Evolutionary conservation across 2,888 invertebrate genomes (phyloP), one percentile per base, ranked within the genome.

Genomic region (Chromoteleia sp.): DNA sequence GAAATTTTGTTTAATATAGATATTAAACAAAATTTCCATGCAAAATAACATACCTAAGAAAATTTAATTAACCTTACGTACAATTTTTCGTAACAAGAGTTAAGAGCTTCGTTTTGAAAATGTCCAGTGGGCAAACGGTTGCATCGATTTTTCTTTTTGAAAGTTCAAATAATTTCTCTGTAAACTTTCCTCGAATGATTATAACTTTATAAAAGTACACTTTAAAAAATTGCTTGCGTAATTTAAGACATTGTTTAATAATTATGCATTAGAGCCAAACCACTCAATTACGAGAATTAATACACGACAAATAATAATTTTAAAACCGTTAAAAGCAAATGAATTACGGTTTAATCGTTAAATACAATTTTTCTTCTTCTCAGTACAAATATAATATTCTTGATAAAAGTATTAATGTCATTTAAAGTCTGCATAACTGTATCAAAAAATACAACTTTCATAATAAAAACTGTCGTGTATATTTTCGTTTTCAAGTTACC

Each of bases 81-180:
- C n/a, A 8, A 4, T 43, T 43, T 43, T 19, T 17, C 17, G 4
- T 0, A 41, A 5, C 10, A 41, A 41, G 5, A 41, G 17, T 19
- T 43, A 17, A 19, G 10, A 43, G 19, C 17, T 43, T 17, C 3
- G 36, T 41, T 41, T 1, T 43, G 17, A 17, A 43, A 43, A 43
- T 43, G 17, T 7, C 17, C 17, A 17, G 8, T 17, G 17, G 50
- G 36, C 36, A 56, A 56, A 36, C 15, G 15, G 12, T 52, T 30
- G 30, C 19, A 56, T 56, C n/a, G 54, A 56, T 56, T 56, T 33
- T n/a, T 6, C 19, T 19, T 17, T 19, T 36, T 56, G 19, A 52
- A 10, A 56, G 54, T 56, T 36, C n/a, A 56, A 56, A 56, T 14
- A 56, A 19, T 56, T 56, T 56, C 36, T 54, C 33, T 54, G 33